Conservation (phyloP, 2,797 vertebrate species). For the Melanotaenia parkinsoni region DNA sequence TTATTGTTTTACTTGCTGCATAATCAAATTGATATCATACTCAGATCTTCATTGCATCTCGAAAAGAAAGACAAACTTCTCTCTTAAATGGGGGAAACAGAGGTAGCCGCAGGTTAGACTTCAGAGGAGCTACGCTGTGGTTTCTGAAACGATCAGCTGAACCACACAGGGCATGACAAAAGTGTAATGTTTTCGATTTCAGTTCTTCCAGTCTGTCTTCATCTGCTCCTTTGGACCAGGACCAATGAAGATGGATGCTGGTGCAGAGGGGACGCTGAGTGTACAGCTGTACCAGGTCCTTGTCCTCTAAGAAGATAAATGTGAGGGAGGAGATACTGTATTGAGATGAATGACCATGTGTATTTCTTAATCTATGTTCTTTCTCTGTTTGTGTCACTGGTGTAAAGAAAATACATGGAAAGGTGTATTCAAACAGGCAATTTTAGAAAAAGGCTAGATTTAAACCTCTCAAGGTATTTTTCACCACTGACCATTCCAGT, state of each 20-base stretch:
- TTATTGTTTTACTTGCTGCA: too few relatives aligned
- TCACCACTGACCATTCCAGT: too few relatives aligned
- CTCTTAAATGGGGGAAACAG: too few relatives aligned
- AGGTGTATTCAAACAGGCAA: too few relatives aligned
- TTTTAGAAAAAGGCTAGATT: too few relatives aligned
- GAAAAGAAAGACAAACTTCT: too few relatives aligned
- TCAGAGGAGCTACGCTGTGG: too few relatives aligned
- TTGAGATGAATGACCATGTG: conserved; percentile 9
- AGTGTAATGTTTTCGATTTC: neutral
- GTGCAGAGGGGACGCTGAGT: neutral
- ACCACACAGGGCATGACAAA: neutral
- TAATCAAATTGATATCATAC: too few relatives aligned
- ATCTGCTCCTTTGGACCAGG: neutral
- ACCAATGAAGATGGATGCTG: conserved; percentile 23
- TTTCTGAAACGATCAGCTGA: neutral
- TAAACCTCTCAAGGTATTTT: too few relatives aligned
- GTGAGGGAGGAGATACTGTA: neutral
- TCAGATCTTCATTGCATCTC: too few relatives aligned
- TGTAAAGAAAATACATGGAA: too few relatives aligned
- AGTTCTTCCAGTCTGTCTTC: conserved; percentile 3
- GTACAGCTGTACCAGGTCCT: neutral
- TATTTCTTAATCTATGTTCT: neutral
- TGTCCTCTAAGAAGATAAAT: conserved; percentile 6
- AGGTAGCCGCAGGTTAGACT: too few relatives aligned
- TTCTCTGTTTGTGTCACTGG: neutral